Conservation (phyloP, 2,113 vertebrate genomes). For the Sterna hirundo region DNA sequence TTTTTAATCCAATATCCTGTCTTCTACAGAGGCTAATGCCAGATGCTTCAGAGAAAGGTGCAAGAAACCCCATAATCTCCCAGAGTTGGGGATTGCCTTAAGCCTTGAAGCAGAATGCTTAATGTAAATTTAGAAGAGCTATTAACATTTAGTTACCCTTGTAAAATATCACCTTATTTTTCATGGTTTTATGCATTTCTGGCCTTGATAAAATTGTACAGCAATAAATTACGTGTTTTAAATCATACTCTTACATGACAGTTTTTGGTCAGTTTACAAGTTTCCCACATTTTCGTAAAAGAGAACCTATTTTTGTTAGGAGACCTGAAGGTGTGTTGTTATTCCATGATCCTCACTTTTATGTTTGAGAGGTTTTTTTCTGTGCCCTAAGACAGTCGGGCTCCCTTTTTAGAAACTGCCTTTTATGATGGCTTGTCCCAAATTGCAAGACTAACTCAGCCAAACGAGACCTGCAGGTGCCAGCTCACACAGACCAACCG, state of each 20-base stretch:
- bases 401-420: neutral
- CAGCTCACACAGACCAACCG: neutral
- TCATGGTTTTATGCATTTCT: neutral
- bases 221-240: neutral
- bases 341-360: neutral
- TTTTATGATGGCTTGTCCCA: neutral
- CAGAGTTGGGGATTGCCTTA: neutral
- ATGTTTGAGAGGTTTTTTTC: neutral
- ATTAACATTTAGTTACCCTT: neutral
- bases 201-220: neutral
- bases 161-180: neutral
- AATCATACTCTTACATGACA: neutral
- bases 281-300: neutral
- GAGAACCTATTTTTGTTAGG: neutral
- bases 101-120: neutral
- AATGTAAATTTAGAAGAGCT: neutral
- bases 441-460: neutral
- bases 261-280: neutral
- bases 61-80: neutral
- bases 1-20: neutral
- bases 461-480: rapidly evolving
- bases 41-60: slow-evolving; percentile 15
- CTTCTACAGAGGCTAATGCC: neutral
- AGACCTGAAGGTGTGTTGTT: neutral
- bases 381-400: neutral